Percentiles rank a stretch among this genome's conserved stretches.
phyloP scores from a whole-genome alignment of 2,888 invertebrate genomes.

The Monopis laevigella region DNA sequence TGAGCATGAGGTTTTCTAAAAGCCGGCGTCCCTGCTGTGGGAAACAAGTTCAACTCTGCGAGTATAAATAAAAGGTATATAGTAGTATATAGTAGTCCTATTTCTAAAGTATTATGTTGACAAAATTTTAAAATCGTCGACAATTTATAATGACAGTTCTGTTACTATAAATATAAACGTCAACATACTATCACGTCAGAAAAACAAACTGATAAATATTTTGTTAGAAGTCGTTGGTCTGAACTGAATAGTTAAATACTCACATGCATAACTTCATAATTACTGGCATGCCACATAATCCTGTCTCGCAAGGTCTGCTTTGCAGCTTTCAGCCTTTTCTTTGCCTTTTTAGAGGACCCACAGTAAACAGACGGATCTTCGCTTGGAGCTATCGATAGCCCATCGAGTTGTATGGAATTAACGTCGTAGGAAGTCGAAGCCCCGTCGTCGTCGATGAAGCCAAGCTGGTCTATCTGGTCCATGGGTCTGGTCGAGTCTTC shows the following conservation, averaged over 20 bases:
- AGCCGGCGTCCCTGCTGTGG: no score
- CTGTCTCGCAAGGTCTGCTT: constrained; percentile 33
- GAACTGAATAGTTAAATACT: constrained; percentile 4
- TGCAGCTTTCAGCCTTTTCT: constrained; percentile 34
- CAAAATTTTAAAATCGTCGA: no score
- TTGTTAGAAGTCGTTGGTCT: no score
- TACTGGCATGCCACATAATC: constrained; percentile 55
- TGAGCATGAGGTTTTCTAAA: no score
- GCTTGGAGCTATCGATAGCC: constrained; percentile 36
- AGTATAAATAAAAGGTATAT: no score
- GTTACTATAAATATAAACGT: no score
- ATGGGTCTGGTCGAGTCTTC: not conserved
- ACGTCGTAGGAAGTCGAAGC: constrained; percentile 47
- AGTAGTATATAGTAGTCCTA: no score
- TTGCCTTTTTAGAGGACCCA: constrained; percentile 40
- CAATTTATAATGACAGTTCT: no score
- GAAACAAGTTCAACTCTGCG: no score
- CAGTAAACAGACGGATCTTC: constrained; percentile 45
- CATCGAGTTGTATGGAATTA: constrained; percentile 40
- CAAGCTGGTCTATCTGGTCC: not conserved
- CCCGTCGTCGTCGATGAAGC: constrained; percentile 25
- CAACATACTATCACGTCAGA: no score
- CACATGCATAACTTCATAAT: constrained; percentile 52
- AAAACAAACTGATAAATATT: no score
- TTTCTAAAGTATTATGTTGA: no score